Evolutionary conservation across 92 coral and sea anemone species (phyloP), one percentile per base, ranked within the genome.

Genomic region (Porites cylindrica): DNA sequence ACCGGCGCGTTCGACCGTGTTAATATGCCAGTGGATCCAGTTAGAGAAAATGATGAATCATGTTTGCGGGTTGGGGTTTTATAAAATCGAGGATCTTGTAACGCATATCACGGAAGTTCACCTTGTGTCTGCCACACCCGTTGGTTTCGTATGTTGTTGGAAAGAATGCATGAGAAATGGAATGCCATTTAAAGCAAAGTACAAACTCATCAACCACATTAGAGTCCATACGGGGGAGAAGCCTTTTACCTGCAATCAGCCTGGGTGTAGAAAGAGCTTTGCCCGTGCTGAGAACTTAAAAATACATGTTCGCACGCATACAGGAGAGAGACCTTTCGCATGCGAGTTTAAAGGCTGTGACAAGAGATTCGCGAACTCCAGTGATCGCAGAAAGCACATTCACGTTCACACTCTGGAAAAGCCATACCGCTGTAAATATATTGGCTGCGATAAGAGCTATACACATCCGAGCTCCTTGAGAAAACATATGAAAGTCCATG

Each of bases 221-320:
- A 76, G 99, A 64, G 99, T 97, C 2, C 99, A 97, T 82, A 97
- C 99, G 14, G 99, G 99, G 6, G 99, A 97, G 70, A 96, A 96
- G 79, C 99, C 99, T 0, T 97, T 97, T 54, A 93, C 90, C n/a
- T 97, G 99, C 66, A 91, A 95, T 2, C 94, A 96, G 62, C 91
- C 91, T 6, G 96, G 95, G 32, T 95, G 98, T 61, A 93, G 94
- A 70, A 97, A 97, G 71, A 96, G 98, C 73, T 97, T 97, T 73
- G 99, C 99, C 61, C 92, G 99, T 53, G 96, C 99, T 2, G 99
- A 97, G 81, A 97, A 97, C 77, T 90, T 97, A 72, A 97, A 97
- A 91, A 97, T 97, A 6, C 99, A 97, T 59, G 94, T 97, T 47
- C 86, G 99, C 38, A 94, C 98, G 1, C 99, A 97, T 71, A 95